Conservation (phyloP, 2,888 invertebrate species). For the Conus canariensis region DNA sequence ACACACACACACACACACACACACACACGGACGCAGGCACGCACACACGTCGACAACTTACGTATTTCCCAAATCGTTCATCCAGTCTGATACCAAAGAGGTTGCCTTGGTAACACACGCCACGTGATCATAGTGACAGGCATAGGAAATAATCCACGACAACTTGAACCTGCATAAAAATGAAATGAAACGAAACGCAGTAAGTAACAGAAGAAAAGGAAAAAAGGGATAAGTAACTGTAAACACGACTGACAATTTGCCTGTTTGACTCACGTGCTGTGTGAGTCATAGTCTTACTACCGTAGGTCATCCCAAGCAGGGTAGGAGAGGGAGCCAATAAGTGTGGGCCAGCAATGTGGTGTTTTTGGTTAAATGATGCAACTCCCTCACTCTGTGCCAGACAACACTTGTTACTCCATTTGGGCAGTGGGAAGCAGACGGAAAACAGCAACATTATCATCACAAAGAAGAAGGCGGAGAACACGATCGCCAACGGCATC, state of each 20-base stretch:
- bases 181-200: too few species aligned
- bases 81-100: constrained; percentile 31
- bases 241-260: too few species aligned
- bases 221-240: background rate
- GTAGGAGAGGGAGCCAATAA: too few species aligned
- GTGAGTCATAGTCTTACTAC: too few species aligned
- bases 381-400: too few species aligned
- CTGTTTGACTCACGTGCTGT: too few species aligned
- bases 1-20: too few species aligned
- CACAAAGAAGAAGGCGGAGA: background rate
- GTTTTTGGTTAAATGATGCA: too few species aligned
- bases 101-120: constrained; percentile 9
- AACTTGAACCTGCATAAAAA: constrained; percentile 1
- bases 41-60: background rate
- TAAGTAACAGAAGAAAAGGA: background rate
- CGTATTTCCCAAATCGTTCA: constrained; percentile 20
- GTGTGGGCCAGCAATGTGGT: too few species aligned
- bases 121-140: constrained; percentile 29
- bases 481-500: background rate
- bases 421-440: too few species aligned
- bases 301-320: too few species aligned
- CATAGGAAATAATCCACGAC: constrained; percentile 20
- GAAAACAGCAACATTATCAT: background rate
- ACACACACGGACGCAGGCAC: background rate
- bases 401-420: too few species aligned